A percentile compares a stretch with the other conserved stretches of the same genome.
Conservation (phyloP, 2,113 vertebrate species). For the Grallaria varia region DNA sequence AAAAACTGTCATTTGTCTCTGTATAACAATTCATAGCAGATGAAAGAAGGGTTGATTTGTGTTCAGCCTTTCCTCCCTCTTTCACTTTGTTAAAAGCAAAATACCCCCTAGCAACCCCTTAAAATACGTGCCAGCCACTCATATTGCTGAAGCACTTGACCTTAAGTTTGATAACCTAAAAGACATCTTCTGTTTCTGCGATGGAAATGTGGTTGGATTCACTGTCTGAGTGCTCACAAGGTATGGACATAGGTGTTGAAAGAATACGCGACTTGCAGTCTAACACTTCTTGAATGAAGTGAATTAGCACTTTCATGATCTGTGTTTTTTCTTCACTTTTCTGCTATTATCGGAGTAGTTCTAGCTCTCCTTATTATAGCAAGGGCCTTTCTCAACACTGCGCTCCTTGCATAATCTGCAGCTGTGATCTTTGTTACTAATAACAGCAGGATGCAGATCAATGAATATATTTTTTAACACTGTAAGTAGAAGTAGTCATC, state of each 20-base stretch:
- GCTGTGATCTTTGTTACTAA: neutral
- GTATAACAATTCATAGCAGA: neutral
- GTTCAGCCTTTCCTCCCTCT: neutral
- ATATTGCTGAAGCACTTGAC: neutral
- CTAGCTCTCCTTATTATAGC: neutral
- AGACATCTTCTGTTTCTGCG: neutral
- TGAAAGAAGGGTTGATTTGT: neutral
- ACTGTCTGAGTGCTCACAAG: neutral
- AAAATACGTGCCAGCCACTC: neutral
- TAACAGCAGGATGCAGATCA: neutral
- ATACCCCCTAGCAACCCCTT: neutral
- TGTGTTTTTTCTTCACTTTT: neutral
- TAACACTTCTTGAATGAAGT: neutral
- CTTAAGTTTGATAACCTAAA: neutral
- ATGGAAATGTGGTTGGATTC: neutral
- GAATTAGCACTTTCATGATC: neutral
- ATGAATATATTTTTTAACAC: neutral
- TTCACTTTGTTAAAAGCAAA: neutral
- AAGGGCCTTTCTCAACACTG: neutral
- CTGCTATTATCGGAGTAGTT: neutral
- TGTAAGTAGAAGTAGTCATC: neutral
- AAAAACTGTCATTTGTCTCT: neutral
- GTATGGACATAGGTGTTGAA: neutral
- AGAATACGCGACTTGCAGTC: rapidly evolving
- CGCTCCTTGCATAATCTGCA: neutral